A percentile compares a stretch with the other conserved stretches of the same genome.
These are phyloP conservation scores for Brachyrhaphis roseni DNA, from an alignment of 2,797 vertebrate genomes.

Conservation along the genomic window DNA sequence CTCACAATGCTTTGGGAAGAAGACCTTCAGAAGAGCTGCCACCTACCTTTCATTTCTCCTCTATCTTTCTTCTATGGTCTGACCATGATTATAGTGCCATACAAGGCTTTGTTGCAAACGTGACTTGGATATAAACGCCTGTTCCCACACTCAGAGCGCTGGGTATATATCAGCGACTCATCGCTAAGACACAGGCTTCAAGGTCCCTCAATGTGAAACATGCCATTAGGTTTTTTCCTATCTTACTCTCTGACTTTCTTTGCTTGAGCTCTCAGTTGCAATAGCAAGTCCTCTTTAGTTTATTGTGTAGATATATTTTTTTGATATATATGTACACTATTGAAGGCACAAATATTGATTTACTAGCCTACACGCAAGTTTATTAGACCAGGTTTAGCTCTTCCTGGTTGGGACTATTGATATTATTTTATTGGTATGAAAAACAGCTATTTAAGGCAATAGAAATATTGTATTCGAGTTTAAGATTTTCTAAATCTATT, in stretches of 20 bases:
- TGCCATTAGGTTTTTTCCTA: slow-evolving; percentile 54
- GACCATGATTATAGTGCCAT: slow-evolving; percentile 73
- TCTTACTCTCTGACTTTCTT: slow-evolving; percentile 15
- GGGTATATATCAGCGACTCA: slow-evolving; percentile 73
- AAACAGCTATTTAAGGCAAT: not conserved
- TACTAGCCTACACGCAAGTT: slow-evolving; percentile 4
- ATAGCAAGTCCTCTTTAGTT: slow-evolving; percentile 32
- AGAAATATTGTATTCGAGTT: not conserved
- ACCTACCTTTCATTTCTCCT: slow-evolving; percentile 36
- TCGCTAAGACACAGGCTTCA: slow-evolving; percentile 77
- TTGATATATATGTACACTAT: slow-evolving; percentile 36
- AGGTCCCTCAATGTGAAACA: slow-evolving; percentile 83
- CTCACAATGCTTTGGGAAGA: slow-evolving; percentile 19
- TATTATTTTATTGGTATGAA: not conserved
- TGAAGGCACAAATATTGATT: slow-evolving; percentile 17
- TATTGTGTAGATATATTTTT: slow-evolving; percentile 16
- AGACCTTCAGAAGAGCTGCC: slow-evolving; percentile 30
- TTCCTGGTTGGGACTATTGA: not conserved
- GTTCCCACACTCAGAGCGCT: slow-evolving; percentile 61
- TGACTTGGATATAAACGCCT: slow-evolving; percentile 71
- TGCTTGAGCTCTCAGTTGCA: slow-evolving; percentile 29
- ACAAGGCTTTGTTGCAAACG: slow-evolving; percentile 64
- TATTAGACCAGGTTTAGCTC: not conserved
- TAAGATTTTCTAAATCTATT: slow-evolving; percentile 6
- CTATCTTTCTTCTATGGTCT: slow-evolving; percentile 61